phyloP scores from a whole-genome alignment of 30 jellyfish, hydroid and myxozoan species.

The Chironex yamaguchii region DNA sequence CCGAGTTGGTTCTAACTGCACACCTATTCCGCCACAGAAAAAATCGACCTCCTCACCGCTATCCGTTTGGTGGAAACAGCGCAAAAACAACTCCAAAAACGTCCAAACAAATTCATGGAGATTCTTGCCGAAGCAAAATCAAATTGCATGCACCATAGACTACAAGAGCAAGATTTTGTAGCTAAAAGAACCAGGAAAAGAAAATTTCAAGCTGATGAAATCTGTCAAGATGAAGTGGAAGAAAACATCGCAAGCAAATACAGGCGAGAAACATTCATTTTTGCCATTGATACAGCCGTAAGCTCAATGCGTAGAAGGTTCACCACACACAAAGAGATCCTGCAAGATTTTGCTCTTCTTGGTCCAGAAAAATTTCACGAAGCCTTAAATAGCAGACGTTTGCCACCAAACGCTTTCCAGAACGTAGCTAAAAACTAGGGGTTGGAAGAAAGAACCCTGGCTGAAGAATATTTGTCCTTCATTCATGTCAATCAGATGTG shows the following conservation, averaged over 20 bases:
- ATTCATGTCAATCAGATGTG: neutral
- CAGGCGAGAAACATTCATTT: constrained; percentile 10
- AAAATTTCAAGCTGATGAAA: neutral
- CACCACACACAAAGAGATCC: constrained; percentile 6
- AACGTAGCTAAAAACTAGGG: constrained; percentile 2
- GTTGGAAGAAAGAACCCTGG: neutral
- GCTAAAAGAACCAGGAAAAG: neutral
- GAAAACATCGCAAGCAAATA: neutral
- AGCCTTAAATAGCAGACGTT: neutral
- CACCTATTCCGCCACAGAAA: neutral
- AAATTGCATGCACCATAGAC: neutral
- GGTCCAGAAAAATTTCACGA: constrained; percentile 8
- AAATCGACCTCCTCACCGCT: constrained; percentile 22
- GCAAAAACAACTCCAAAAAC: neutral
- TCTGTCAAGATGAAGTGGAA: neutral
- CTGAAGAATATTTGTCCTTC: constrained; percentile 1
- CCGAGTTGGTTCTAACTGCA: neutral
- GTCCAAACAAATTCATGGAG: neutral
- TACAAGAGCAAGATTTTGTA: neutral
- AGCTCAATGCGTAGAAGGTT: neutral
- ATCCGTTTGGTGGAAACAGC: neutral
- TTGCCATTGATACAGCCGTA: constrained; percentile 4
- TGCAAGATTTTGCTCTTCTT: neutral
- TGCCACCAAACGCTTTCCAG: neutral
- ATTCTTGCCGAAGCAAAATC: neutral